These are phyloP conservation scores for Dysidea cf. avara DNA, from an alignment of 37 sponge, comb jelly and placozoan species.

Conservation along the genomic window DNA sequence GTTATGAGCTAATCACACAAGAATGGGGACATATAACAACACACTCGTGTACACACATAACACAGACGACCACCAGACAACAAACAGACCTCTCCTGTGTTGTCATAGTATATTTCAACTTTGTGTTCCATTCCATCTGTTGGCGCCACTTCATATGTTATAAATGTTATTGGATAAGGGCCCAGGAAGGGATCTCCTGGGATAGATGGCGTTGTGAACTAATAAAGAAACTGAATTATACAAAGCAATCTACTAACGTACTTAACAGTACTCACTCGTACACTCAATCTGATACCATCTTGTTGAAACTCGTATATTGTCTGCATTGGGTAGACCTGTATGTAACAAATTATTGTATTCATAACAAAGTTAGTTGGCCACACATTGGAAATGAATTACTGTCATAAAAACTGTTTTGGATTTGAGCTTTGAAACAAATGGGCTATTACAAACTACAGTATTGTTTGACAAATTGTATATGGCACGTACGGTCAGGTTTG, in stretches of 20 bases:
- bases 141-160: conserved; percentile 35
- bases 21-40: no score
- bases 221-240: background rate
- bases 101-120: conserved; percentile 73
- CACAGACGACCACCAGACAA: background rate
- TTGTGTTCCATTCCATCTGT: conserved; percentile 51
- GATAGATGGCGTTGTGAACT: conserved; percentile 61
- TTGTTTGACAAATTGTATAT: no score
- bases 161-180: conserved; percentile 44
- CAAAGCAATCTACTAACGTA: no score
- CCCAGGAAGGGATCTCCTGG: conserved; percentile 3
- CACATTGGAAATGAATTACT: background rate
- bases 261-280: conserved; percentile 61
- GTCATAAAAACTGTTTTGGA: background rate
- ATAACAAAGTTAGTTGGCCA: background rate
- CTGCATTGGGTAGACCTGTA: conserved; percentile 64
- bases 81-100: conserved; percentile 59
- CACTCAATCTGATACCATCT: conserved; percentile 44
- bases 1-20: background rate
- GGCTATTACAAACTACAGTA: no score
- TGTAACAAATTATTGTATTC: background rate
- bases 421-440: no score
- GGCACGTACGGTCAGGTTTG: conserved; percentile 34
- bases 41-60: background rate
- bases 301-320: conserved; percentile 63